These are phyloP conservation scores for Brachionus koreanus DNA, from an alignment of 1,140 invertebrate species.

Conservation along the genomic window DNA sequence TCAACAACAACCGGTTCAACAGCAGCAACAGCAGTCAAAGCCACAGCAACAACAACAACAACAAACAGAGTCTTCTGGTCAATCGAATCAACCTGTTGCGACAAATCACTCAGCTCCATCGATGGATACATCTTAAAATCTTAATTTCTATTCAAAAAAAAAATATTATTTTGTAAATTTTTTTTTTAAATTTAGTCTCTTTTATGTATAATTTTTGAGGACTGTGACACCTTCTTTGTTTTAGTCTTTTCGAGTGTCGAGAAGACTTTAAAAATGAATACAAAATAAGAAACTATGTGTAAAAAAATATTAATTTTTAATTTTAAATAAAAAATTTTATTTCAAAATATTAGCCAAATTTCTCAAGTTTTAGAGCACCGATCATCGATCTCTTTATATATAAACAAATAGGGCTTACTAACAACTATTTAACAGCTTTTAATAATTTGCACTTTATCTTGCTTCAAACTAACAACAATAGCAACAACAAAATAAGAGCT, in stretches of 20 bases:
- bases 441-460: neutral
- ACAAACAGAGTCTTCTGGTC: neutral
- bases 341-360: neutral
- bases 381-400: neutral
- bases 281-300: neutral
- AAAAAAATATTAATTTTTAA: constrained; percentile 2
- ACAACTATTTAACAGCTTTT: constrained; percentile 24
- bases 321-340: constrained; percentile 29
- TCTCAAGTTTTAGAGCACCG: constrained; percentile 22
- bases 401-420: neutral
- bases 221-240: neutral
- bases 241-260: neutral
- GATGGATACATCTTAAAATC: constrained; percentile 19
- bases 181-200: constrained; percentile 23
- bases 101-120: neutral
- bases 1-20: constrained; percentile 26
- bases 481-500: neutral
- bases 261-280: constrained; percentile 4
- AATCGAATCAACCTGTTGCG: neutral
- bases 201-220: constrained; percentile 32
- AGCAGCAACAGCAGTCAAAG: neutral
- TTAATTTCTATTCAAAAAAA: neutral
- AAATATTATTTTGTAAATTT: constrained; percentile 31
- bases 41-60: neutral
- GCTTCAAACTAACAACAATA: neutral